Conservation (phyloP, 2,888 invertebrate genomes). For the Andrena fulva region DNA sequence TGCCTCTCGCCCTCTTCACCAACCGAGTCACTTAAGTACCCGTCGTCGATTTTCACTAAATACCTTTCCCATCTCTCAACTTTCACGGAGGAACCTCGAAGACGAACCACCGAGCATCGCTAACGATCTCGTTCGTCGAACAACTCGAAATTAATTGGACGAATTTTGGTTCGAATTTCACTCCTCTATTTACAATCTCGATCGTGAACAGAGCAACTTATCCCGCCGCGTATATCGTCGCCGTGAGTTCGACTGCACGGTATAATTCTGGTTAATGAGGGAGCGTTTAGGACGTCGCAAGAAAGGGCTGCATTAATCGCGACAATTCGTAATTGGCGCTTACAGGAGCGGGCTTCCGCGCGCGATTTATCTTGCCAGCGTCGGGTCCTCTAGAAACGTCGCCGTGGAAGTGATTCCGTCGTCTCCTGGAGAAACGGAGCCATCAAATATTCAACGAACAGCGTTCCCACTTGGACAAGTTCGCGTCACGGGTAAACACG, state of each 20-base stretch:
- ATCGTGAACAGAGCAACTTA: too few species aligned
- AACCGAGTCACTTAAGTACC: slow-evolving; percentile 14
- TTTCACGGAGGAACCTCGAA: too few species aligned
- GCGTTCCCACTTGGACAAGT: slow-evolving; percentile 3
- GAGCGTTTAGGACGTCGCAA: not conserved
- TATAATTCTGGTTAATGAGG: slow-evolving; percentile 5
- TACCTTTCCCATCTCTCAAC: not conserved
- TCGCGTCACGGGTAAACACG: not conserved
- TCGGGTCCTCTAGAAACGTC: slow-evolving; percentile 1
- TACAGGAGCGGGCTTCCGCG: slow-evolving; percentile 21
- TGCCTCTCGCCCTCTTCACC: not conserved
- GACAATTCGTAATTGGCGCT: slow-evolving; percentile 10
- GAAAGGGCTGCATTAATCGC: not conserved
- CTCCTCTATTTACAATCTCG: too few species aligned
- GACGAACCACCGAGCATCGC: too few species aligned
- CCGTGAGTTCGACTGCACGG: not conserved
- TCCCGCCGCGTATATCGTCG: too few species aligned
- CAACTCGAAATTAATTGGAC: too few species aligned
- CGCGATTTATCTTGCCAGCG: slow-evolving; percentile 2
- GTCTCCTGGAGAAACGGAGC: not conserved
- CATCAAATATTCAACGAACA: slow-evolving; percentile 15
- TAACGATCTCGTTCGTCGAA: too few species aligned
- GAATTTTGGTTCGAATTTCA: too few species aligned
- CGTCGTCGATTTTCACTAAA: slow-evolving; percentile 21
- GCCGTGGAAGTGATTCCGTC: not conserved